Evolutionary conservation across 2,797 vertebrate genomes (phyloP), one percentile per base, ranked within the genome.

Genomic region (Pogoniulus pusillus): DNA sequence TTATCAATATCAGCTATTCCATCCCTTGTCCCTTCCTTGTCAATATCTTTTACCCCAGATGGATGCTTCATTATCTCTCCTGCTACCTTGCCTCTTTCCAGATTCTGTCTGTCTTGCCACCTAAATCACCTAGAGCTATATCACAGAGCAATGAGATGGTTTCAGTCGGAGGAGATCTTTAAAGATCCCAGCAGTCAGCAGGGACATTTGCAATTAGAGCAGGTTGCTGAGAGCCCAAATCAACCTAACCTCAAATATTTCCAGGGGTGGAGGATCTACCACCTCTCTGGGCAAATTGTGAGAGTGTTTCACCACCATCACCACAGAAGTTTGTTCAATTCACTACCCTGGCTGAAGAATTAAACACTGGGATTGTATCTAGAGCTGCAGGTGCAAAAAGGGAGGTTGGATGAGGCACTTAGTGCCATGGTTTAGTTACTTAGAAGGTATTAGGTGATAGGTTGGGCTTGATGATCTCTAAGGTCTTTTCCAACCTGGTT

Each of bases 31-130:
- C 55, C 16, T 63, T 19, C 69, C 16, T 41, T 29, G 2, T 12
- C 24, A 18, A 41, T 5, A 29, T 39, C 29, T 26, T 53, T 62
- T 35, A 4, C 9, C 24, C 8, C 10, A 7, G 3, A 4, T 18
- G 1, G 3, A 4, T 18, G 1, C 17, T 16, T 7, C 27, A 37
- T 75, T 75, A 74, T 8, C 1, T 35, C 7, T 63, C 58, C 23
- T 1, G 0, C 2, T 32, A 24, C 26, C 16, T 69, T 3, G 1
- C 14, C 9, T 5, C 24, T 64, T 78, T 27, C 59, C 59, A 58
- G 64, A 43, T 55, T 10, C 12, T 4, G 13, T 22, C 24, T 55
- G 3, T 16, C 11, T 54, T 53, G n/a, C 15, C 41, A 53, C 19
- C 35, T 17, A 65, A 53, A 80, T 54, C 41, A 32, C 34, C 23